Percentiles rank a stretch among this genome's conserved stretches.
Evolutionary conservation across 2,888 invertebrate genomes (phyloP).

Genomic region (Epirrhoe alternata): DNA sequence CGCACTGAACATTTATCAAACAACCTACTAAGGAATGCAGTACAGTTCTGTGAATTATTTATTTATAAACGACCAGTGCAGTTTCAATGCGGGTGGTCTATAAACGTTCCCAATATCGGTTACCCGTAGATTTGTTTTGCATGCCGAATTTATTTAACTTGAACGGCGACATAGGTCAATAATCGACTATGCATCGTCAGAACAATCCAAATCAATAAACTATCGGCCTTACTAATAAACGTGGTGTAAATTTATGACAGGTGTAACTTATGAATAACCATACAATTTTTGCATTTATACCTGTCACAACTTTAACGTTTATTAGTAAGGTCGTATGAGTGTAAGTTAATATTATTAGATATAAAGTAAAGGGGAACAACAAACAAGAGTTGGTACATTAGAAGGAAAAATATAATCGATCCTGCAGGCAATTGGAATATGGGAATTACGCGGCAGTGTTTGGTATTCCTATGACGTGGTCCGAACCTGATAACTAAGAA

Average conservation of each 20-base stretch:
- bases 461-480: conserved; percentile 26
- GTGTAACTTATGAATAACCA: no score
- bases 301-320: no score
- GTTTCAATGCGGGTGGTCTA: conserved; percentile 43
- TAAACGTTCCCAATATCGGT: conserved; percentile 37
- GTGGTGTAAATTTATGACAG: no score
- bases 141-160: conserved; percentile 31
- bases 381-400: conserved; percentile 19
- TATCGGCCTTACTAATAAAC: no score
- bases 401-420: conserved; percentile 40
- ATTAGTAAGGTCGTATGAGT: no score
- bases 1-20: conserved; percentile 33
- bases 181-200: background rate
- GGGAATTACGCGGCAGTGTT: conserved; percentile 37
- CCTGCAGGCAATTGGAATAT: conserved; percentile 29
- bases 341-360: background rate
- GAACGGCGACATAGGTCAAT: background rate
- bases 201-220: no score
- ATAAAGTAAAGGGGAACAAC: conserved; percentile 5
- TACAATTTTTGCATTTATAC: no score
- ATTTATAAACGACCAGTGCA: conserved; percentile 43
- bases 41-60: conserved; percentile 41
- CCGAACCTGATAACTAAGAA: conserved; percentile 29
- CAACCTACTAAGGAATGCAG: conserved; percentile 34
- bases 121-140: conserved; percentile 35